Conservation (phyloP, 2,888 invertebrate species). For the Dermolepida albohirtum region DNA sequence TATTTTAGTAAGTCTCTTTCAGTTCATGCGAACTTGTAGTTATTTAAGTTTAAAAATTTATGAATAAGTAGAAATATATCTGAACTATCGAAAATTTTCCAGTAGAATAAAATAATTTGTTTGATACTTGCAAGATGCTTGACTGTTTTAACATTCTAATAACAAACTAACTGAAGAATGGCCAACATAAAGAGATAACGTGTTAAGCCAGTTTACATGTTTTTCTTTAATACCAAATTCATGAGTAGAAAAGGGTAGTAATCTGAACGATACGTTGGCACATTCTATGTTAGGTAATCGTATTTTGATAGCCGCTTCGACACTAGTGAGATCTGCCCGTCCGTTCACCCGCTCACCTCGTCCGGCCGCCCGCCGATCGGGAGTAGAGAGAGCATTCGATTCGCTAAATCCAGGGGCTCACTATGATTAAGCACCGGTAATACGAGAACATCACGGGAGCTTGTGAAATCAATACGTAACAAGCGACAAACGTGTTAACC, state of each 20-base stretch:
- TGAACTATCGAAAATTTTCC: too few species aligned
- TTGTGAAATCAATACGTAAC: slow-evolving; percentile 65
- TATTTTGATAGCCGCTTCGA: slow-evolving; percentile 42
- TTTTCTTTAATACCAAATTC: too few species aligned
- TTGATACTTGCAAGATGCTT: too few species aligned
- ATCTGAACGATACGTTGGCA: slow-evolving; percentile 24
- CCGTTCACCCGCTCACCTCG: not conserved
- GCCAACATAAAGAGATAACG: too few species aligned
- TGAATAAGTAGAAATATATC: too few species aligned
- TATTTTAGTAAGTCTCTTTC: too few species aligned
- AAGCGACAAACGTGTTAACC: slow-evolving; percentile 66
- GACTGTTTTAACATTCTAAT: too few species aligned
- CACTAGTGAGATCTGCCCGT: not conserved
- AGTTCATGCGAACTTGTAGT: too few species aligned
- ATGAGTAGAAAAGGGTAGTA: not conserved
- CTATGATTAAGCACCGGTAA: slow-evolving; percentile 63
- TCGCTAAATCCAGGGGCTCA: slow-evolving; percentile 61
- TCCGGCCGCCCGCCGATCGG: slow-evolving; percentile 3
- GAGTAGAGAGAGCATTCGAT: slow-evolving; percentile 49
- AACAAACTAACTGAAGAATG: too few species aligned
- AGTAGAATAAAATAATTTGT: too few species aligned
- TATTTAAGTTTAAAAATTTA: too few species aligned
- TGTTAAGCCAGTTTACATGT: too few species aligned
- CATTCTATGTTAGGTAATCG: slow-evolving; percentile 38
- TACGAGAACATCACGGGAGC: slow-evolving; percentile 61